These are phyloP conservation scores for Disparrhopalites patrizii DNA, from an alignment of 2,888 invertebrate genomes.

Conservation along the genomic window DNA sequence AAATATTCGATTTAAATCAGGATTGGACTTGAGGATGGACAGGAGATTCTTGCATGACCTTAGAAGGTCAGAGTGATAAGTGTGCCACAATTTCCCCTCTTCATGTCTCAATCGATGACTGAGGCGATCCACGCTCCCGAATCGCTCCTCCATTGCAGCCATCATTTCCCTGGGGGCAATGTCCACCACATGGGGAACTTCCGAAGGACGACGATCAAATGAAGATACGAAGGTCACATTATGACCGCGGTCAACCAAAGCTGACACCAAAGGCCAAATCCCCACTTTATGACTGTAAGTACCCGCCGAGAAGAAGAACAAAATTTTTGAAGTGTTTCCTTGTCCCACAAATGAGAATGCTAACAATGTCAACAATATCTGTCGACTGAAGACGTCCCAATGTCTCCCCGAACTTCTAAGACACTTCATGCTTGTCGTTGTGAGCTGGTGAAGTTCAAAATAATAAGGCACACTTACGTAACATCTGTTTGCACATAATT, in stretches of 20 bases:
- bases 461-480: too few relatives aligned
- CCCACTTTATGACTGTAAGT: slow-evolving; percentile 21
- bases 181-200: slow-evolving; percentile 19
- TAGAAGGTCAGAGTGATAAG: slow-evolving; percentile 20
- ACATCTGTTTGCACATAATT: too few relatives aligned
- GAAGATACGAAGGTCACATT: slow-evolving; percentile 17
- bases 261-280: slow-evolving; percentile 21
- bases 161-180: slow-evolving; percentile 18
- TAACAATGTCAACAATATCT: too few relatives aligned
- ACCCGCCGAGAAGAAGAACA: slow-evolving; percentile 19
- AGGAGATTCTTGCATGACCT: slow-evolving; percentile 15
- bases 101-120: slow-evolving; percentile 1
- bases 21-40: neutral
- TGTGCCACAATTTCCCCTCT: slow-evolving; percentile 19
- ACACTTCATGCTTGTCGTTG: too few relatives aligned
- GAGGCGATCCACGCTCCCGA: slow-evolving; percentile 5
- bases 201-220: neutral
- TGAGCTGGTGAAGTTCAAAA: too few relatives aligned
- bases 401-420: too few relatives aligned
- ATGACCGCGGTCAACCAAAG: slow-evolving; percentile 17
- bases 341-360: too few relatives aligned
- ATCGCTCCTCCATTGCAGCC: slow-evolving; percentile 1
- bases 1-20: neutral
- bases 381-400: too few relatives aligned
- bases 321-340: too few relatives aligned